Base-by-base conservation (phyloP, 2,797 vertebrate species). In the Myotis planiceps region DNA sequence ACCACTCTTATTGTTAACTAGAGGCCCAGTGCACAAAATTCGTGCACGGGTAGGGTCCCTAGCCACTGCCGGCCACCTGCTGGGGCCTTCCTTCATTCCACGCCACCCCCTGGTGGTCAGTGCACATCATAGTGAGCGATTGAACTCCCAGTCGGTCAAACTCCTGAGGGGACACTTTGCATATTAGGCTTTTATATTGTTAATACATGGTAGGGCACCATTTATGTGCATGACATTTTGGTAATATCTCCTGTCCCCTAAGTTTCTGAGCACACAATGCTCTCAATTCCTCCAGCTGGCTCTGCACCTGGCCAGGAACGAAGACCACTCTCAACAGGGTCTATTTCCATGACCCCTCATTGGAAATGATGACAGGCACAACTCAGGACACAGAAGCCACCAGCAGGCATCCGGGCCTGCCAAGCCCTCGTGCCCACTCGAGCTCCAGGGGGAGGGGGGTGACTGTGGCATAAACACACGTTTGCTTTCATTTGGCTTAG, bases 401-500 rank as follows among this genome's bases (percentile, higher is more conserved):
- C 94, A 45, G 16, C 37, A 53, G 85, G 37, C 85, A 82, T 63
- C 68, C 0, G 47, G 78, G 53, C 80, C 71, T 86, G 88, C 84
- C 84, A 93, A 92, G 84, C 82, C 95, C 85, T 89, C 15, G 5
- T 93, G 96, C 88, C 96, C 93, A 78, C 79, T 94, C 0, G 9
- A 92, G 92, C 92, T 88, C 90, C 81, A 58, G 5, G 47, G 92
- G 66, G 78, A 85, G 90, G 85, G 85, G 92, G 90, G 71, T 45
- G 84, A 84, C 65, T 68, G 2, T 80, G 94, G 39, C 66, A 55
- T 96, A 94, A 92, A 96, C 90, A 95, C 95, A 97, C 95, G 89
- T 97, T 98, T 97, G 85, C 95, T 94, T 80, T 95, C 76, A 85
- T 58, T 95, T 97, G 93, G 96, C 92, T 97, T 96, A 96, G 96